Evolutionary conservation across 2,113 vertebrate genomes (phyloP).

Genomic region (Alexandromys fortis): DNA sequence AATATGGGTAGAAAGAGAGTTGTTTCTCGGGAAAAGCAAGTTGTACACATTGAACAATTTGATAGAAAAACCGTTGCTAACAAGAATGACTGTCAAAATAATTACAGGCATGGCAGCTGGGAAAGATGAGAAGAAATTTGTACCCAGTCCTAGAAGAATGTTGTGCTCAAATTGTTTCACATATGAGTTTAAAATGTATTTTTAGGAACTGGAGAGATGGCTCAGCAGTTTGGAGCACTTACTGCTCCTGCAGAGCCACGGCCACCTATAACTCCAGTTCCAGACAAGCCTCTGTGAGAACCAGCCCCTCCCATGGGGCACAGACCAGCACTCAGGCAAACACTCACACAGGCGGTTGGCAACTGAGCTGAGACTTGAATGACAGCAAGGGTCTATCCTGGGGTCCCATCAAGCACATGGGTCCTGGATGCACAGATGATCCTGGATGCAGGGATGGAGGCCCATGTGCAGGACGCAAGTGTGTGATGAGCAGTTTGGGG

Average conservation of each 20-base stretch:
- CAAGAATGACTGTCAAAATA: constrained; percentile 14
- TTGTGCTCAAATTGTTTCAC: background rate
- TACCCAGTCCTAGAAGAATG: constrained; percentile 4
- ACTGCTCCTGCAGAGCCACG: background rate
- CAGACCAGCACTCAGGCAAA: background rate
- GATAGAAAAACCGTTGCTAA: background rate
- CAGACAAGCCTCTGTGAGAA: background rate
- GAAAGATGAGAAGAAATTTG: background rate
- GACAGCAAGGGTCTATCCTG: background rate
- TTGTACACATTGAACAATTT: background rate
- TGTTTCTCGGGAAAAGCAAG: constrained; percentile 34
- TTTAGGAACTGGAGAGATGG: background rate
- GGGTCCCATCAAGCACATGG: background rate
- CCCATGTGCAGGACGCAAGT: background rate
- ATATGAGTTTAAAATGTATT: background rate
- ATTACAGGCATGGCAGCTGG: background rate
- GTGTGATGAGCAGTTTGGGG: background rate
- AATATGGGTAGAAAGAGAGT: background rate
- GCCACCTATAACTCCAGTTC: background rate
- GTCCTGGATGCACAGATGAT: background rate
- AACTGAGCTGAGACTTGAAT: background rate
- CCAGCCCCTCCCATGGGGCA: background rate
- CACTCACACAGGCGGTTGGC: background rate
- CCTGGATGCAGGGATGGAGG: background rate
- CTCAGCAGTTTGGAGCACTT: background rate